Percentiles rank a stretch among this genome's conserved stretches.
Evolutionary conservation across 2,797 vertebrate genomes (phyloP).

Genomic region (Betta splendens): DNA sequence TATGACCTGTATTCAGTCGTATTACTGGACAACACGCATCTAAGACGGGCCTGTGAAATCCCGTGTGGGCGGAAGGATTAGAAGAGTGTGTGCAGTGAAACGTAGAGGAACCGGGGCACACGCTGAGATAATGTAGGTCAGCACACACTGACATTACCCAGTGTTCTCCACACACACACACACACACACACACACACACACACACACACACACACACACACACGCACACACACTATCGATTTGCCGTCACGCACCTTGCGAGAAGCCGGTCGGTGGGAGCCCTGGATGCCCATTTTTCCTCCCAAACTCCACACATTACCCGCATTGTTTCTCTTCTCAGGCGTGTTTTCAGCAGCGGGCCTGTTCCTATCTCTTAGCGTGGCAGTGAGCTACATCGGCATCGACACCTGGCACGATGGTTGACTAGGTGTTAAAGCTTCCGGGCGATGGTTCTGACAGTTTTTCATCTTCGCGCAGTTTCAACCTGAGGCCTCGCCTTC

Average conservation of each 20-base stretch:
- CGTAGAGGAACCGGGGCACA: conserved; percentile 27
- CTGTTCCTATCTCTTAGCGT: conserved; percentile 20
- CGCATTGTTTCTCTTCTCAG: conserved; percentile 30
- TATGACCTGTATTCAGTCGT: background rate
- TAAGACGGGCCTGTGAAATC: conserved; percentile 29
- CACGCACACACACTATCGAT: conserved; percentile 38
- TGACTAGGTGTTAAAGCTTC: conserved; percentile 34
- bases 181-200: conserved; percentile 12
- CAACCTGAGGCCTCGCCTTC: conserved; percentile 14
- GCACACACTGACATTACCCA: conserved; percentile 4
- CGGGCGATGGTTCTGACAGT: conserved; percentile 46
- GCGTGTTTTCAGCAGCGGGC: conserved; percentile 8
- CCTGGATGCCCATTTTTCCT: conserved; percentile 7
- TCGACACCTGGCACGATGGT: conserved; percentile 22
- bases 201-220: conserved; percentile 14
- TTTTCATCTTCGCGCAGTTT: conserved; percentile 5
- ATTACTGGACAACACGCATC: conserved; percentile 12
- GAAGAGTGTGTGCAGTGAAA: conserved; percentile 29
- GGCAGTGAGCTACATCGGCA: conserved; percentile 17
- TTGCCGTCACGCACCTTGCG: conserved; percentile 28
- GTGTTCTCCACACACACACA: conserved; percentile 8
- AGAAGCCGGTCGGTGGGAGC: conserved; percentile 4
- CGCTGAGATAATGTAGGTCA: conserved; percentile 42
- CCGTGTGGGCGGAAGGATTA: conserved; percentile 15
- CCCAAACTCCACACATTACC: conserved; percentile 9